Base-by-base conservation (phyloP, 2,888 invertebrate genomes). In the Bellardia bayeri region DNA sequence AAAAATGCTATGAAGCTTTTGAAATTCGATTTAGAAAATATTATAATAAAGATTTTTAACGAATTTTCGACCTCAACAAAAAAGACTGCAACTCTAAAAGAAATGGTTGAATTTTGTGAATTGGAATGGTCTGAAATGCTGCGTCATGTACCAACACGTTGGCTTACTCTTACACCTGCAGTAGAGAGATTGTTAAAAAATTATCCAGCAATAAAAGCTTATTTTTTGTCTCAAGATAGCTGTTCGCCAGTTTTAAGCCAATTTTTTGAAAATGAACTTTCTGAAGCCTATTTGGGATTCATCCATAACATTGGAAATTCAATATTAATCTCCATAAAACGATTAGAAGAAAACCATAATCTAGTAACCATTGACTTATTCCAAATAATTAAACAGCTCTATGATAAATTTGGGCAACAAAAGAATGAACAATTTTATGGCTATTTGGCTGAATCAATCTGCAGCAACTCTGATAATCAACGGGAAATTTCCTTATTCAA, bases 151-250 rank as follows among this genome's bases (percentile, higher is more conserved):
- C 86, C 79, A 56, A 84, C 75, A 9, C 68, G 82, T 13, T 85
- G 76, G 71, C 64, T 87, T 54, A 75, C 64, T 76, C 61, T 82
- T 1, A 54, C 68, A 13, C 74, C 86, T 54, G 79, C 86, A 61
- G 37, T 86, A 6, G 83, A 83, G 11, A 51, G 86, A 54, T 37
- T 79, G 42, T 83, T 51, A 42, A 72, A 80, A 74, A 83, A 83
- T 37, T 85, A 66, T 72, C 23, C 72, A 8, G 33, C 82, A 8
- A 37, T 82, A 14, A 82, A 63, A 37, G 61, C 61, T 58, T 86
- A 86, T 63, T 82, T 85, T 81, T 63, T 56, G n/a, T 85, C 85
- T 3, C 23, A 61, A 72, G 61, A 61, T 16, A 14, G 54, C n/a
- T 72, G 78, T 68, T 45, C 82, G 33, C 16, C 45, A n/a, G 54